Conservation (phyloP, 2,888 invertebrate species). For the Mechanitis messenoides region DNA sequence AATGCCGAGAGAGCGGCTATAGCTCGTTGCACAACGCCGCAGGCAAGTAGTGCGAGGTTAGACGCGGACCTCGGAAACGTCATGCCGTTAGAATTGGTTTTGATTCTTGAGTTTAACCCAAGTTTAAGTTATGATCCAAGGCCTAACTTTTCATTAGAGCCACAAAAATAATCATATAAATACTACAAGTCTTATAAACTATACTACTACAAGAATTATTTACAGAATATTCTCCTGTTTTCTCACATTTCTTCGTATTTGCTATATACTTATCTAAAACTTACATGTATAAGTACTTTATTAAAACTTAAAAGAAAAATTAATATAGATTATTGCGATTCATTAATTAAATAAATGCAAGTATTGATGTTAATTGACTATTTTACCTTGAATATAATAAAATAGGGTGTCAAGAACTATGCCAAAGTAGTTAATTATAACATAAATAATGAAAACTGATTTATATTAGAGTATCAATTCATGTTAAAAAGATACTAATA, state of each 20-base stretch:
- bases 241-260: no score
- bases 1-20: conserved; percentile 70
- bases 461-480: background rate
- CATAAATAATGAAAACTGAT: background rate
- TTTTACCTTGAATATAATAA: conserved; percentile 10
- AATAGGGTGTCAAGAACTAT: conserved; percentile 9
- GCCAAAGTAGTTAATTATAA: conserved; percentile 6
- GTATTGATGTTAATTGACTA: background rate
- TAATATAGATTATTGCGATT: background rate
- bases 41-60: conserved; percentile 71
- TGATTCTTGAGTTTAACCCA: conserved; percentile 13
- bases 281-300: no score
- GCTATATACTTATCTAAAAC: no score
- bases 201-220: no score
- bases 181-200: no score
- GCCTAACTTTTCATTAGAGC: background rate
- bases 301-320: background rate
- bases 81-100: conserved; percentile 20
- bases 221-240: no score
- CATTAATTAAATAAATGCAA: background rate
- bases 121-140: background rate
- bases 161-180: no score
- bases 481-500: background rate
- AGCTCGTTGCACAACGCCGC: conserved; percentile 35
- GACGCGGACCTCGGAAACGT: conserved; percentile 48